phyloP scores from a whole-genome alignment of 64 coral and sea anemone species.

The Catalaphyllia jardinei region DNA sequence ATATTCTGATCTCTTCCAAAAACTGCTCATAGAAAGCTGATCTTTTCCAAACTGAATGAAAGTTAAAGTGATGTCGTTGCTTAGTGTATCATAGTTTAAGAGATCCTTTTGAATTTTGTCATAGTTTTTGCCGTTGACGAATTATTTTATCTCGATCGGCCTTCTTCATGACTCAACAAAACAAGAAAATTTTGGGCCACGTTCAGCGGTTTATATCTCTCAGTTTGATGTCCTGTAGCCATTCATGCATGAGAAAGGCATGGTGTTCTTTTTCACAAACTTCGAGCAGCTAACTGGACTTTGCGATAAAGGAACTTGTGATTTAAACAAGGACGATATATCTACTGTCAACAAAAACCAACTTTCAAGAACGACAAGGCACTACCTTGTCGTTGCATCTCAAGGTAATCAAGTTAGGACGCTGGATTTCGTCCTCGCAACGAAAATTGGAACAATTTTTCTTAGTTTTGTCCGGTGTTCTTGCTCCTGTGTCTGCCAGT shows the following conservation, averaged over 20 bases:
- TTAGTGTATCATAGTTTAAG: too few relatives aligned
- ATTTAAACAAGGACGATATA: not conserved
- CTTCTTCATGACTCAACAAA: not conserved
- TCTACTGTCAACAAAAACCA: not conserved
- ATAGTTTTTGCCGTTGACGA: not conserved
- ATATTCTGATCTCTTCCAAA: too few relatives aligned
- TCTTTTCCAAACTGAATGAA: too few relatives aligned
- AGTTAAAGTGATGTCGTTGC: too few relatives aligned
- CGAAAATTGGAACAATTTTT: too few relatives aligned
- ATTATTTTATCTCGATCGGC: not conserved
- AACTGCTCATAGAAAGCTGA: too few relatives aligned
- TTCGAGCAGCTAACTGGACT: not conserved
- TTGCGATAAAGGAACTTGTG: not conserved
- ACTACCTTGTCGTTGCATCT: not conserved
- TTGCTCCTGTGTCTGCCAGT: not conserved
- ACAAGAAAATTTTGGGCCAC: not conserved
- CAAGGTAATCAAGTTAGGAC: not conserved
- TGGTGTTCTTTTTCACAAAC: slow-evolving; percentile 17
- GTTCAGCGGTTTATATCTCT: not conserved
- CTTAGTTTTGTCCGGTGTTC: too few relatives aligned
- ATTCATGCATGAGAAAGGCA: not conserved
- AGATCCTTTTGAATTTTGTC: not conserved
- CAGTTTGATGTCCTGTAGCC: not conserved
- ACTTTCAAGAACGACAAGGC: not conserved
- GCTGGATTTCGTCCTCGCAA: too few relatives aligned